phyloP scores from a whole-genome alignment of 2,113 vertebrate species.

The Myrmophylax atrothorax region DNA sequence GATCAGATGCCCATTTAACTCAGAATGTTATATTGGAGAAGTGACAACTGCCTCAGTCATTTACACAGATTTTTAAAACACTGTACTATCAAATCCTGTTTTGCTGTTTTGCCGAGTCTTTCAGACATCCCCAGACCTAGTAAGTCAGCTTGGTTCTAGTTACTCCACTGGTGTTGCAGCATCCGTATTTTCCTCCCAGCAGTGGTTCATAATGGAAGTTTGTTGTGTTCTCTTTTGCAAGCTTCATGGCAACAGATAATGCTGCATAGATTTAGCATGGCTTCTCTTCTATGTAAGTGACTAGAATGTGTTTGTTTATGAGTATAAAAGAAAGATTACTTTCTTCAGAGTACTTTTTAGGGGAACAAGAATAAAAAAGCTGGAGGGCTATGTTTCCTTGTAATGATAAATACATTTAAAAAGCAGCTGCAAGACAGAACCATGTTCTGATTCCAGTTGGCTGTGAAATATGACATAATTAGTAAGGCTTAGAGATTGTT shows the following conservation, averaged over 20 bases:
- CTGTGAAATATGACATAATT: conserved; percentile 1
- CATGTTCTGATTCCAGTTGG: background rate
- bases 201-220: background rate
- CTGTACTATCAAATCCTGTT: background rate
- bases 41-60: background rate
- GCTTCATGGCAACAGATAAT: background rate
- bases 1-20: background rate
- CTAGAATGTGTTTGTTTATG: background rate
- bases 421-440: background rate
- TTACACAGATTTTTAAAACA: background rate
- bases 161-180: background rate
- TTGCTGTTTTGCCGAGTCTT: background rate
- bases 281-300: background rate
- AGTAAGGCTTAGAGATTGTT: background rate
- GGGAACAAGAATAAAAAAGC: background rate
- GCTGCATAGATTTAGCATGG: background rate
- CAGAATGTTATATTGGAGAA: background rate
- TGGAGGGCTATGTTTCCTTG: background rate
- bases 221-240: background rate
- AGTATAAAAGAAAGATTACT: background rate
- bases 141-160: background rate
- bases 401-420: background rate
- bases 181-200: background rate
- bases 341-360: background rate
- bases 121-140: background rate